Percentiles rank a stretch among this genome's conserved stretches.
Conservation (phyloP, 2,888 invertebrate species). For the Cheilosia vernalis region DNA sequence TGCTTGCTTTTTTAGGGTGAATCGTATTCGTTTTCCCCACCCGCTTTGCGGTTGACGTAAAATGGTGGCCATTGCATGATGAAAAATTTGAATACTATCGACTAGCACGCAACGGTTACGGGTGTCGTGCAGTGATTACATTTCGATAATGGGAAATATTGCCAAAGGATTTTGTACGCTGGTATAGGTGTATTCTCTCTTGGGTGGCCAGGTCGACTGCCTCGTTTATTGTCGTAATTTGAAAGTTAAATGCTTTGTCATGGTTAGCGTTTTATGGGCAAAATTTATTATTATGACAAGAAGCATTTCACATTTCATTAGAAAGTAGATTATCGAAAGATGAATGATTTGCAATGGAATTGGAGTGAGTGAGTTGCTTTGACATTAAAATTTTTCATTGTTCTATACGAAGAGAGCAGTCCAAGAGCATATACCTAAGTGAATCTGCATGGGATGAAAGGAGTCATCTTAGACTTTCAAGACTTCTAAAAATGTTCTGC, state of each 20-base stretch:
- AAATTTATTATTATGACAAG: slow-evolving; percentile 43
- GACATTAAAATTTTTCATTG: background rate
- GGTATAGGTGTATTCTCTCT: background rate
- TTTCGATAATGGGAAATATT: slow-evolving; percentile 35
- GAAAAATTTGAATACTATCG: slow-evolving; percentile 54
- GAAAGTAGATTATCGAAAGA: background rate
- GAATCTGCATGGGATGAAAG: no score
- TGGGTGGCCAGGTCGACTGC: background rate
- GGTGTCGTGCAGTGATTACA: slow-evolving; percentile 33
- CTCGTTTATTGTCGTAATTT: slow-evolving; percentile 44
- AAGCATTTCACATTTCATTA: slow-evolving; percentile 8
- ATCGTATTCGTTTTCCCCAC: slow-evolving; percentile 25
- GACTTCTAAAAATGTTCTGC: no score
- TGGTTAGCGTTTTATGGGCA: slow-evolving; percentile 41
- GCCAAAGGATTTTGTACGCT: slow-evolving; percentile 39
- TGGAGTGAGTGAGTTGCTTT: background rate
- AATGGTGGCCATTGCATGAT: slow-evolving; percentile 56
- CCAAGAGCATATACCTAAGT: no score
- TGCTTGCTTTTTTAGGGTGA: slow-evolving; percentile 43
- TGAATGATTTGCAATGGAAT: background rate
- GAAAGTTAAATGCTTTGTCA: slow-evolving; percentile 65
- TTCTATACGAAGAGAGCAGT: background rate
- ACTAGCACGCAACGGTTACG: slow-evolving; percentile 51
- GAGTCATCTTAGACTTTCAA: no score
- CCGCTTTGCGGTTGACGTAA: background rate